Base-by-base conservation (phyloP, 2,113 vertebrate genomes). In the Cercopithecus mona region DNA sequence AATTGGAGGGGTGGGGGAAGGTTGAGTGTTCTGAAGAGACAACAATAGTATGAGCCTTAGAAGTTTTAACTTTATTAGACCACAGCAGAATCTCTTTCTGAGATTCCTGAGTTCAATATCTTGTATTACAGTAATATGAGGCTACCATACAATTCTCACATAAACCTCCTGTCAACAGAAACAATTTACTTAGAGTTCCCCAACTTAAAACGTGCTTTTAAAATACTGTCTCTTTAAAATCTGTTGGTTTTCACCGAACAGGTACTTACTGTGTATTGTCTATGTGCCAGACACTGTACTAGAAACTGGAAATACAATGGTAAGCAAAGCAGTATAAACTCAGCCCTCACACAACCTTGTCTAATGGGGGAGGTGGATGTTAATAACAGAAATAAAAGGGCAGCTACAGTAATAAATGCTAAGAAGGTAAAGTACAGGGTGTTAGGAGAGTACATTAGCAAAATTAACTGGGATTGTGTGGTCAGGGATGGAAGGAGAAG, bases 151-250 rank as follows among this genome's bases (percentile, higher is more conserved):
- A 84, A 80, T 88, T 76, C 48, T 55, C 92, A 90, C 25, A 80
- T 8, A 92, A n/a, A 55, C 6, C 86, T 96, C 73, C 75, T 70
- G 35, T 88, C n/a, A 89, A 89, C 12, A 23, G 16, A 64, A 48
- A 75, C 40, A 64, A 35, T 45, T 59, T 18, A 76, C 48, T 45
- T 16, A 73, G 66, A 90, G 57, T 61, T 81, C 30, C 25, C 40
- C 50, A 87, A 25, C 52, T 93, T 80, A 88, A 94, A 93, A 93
- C 68, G 59, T 40, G 35, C 13, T 76, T 89, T 95, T 78, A 70
- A 79, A 93, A 93, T 68, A 78, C 12, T 2, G 38, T 57, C 64
- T 81, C 61, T 25, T 30, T 8, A 73, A 86, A 20, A 68, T 27
- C 22, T 25, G 61, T 87, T 83, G 7, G 66, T 30, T 79, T 89